Evolutionary conservation across 53 echinoderm and acorn worm species (phyloP), one percentile per base, ranked within the genome.

Genomic region (Arbacia lixula): DNA sequence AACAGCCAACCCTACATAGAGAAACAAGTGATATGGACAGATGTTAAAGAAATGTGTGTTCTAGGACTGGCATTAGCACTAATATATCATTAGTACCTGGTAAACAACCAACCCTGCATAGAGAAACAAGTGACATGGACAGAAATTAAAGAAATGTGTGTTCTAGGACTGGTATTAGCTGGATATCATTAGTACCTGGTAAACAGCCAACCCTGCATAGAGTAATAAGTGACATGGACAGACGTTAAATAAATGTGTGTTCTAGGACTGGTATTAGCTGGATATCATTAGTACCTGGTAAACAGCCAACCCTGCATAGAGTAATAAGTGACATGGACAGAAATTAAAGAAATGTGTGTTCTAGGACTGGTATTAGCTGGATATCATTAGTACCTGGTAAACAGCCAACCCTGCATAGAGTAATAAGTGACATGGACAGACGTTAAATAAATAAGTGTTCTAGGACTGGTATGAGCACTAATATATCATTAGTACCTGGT

Each of bases 31-130:
- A 56, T 11, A 5, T 56, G 57, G n/a, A 5, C 20, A 20, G 12
- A 16, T 12, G 33, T 2, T 32, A 10, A 32, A 65, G 32, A 26
- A 24, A 60, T 60, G 6, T n/a, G n/a, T n/a, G n/a, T n/a, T n/a
- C n/a, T n/a, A n/a, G n/a, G n/a, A n/a, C n/a, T n/a, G n/a, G n/a
- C n/a, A n/a, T n/a, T n/a, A n/a, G n/a, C n/a, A n/a, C n/a, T n/a
- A n/a, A n/a, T n/a, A n/a, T n/a, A n/a, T n/a, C n/a, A n/a, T n/a
- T n/a, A n/a, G n/a, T n/a, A n/a, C 85, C 99, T 88, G 1, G 94
- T 90, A 43, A 89, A 84, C 85, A 99, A 68, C 99, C 99, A 99
- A 22, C 94, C 98, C 93, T 95, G 52, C 12, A 10, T 64, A 22
- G 53, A 30, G 21, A 91, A 40, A 84, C 6, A 72, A 64, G 20